phyloP scores from a whole-genome alignment of 1,140 invertebrate species.

The Mamestra configurata region DNA sequence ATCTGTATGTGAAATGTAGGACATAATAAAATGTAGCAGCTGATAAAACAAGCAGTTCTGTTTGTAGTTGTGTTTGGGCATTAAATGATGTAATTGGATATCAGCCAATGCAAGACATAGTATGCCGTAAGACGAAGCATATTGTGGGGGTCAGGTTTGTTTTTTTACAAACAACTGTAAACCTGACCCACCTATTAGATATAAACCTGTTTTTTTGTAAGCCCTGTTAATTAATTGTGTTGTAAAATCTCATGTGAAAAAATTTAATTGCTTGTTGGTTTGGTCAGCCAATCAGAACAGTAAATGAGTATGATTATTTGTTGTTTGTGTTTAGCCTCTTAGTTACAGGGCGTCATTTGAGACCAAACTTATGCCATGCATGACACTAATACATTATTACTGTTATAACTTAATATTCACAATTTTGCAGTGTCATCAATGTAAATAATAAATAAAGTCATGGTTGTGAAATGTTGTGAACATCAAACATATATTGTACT shows the following conservation, averaged over 20 bases:
- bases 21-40: background rate
- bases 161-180: background rate
- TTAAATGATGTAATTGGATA: background rate
- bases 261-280: background rate
- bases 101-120: background rate
- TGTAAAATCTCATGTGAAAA: too few relatives aligned
- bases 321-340: too few relatives aligned
- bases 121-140: background rate
- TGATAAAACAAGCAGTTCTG: background rate
- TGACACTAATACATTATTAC: background rate
- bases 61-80: background rate
- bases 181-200: too few relatives aligned
- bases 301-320: too few relatives aligned
- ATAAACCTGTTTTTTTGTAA: background rate
- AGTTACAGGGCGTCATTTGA: too few relatives aligned
- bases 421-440: background rate
- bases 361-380: too few relatives aligned
- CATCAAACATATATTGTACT: too few relatives aligned
- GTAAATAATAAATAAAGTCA: background rate
- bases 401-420: background rate
- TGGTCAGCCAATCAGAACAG: background rate
- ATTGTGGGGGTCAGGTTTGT: slow-evolving; percentile 7
- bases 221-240: background rate
- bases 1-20: background rate
- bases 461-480: background rate